phyloP scores from a whole-genome alignment of 2,888 invertebrate genomes.

The Allygus modestus region DNA sequence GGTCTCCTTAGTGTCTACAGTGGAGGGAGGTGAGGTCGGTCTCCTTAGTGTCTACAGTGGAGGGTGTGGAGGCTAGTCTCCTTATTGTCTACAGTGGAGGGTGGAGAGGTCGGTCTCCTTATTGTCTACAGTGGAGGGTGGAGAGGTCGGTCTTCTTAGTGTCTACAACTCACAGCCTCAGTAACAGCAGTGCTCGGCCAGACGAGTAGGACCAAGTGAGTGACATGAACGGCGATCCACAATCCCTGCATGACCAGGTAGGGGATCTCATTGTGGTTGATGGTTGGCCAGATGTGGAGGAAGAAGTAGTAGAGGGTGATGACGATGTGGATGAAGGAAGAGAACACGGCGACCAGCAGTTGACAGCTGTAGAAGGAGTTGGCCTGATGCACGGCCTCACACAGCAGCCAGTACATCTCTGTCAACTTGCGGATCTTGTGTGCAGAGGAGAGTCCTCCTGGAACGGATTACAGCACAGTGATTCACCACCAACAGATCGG shows the following conservation, averaged over 20 bases:
- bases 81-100: too few species aligned
- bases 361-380: conserved; percentile 45
- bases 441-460: neutral
- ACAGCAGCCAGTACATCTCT: conserved; percentile 39
- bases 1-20: too few species aligned
- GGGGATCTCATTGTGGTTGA: conserved; percentile 18
- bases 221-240: conserved; percentile 6
- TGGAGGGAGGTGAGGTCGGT: too few species aligned
- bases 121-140: too few species aligned
- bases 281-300: conserved; percentile 23
- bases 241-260: conserved; percentile 6
- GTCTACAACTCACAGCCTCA: conserved; percentile 36
- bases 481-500: too few species aligned
- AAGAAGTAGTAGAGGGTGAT: conserved; percentile 44
- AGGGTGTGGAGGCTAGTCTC: too few species aligned
- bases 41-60: too few species aligned
- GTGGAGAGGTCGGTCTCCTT: too few species aligned
- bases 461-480: neutral
- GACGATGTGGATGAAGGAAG: conserved; percentile 29
- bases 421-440: conserved; percentile 8
- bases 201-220: conserved; percentile 1
- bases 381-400: conserved; percentile 20
- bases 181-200: conserved; percentile 33
- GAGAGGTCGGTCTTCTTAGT: too few species aligned
- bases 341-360: conserved; percentile 25